Evolutionary conservation across 2,797 vertebrate genomes (phyloP), one percentile per base, ranked within the genome.

Genomic region (Cetoscarus ocellatus): DNA sequence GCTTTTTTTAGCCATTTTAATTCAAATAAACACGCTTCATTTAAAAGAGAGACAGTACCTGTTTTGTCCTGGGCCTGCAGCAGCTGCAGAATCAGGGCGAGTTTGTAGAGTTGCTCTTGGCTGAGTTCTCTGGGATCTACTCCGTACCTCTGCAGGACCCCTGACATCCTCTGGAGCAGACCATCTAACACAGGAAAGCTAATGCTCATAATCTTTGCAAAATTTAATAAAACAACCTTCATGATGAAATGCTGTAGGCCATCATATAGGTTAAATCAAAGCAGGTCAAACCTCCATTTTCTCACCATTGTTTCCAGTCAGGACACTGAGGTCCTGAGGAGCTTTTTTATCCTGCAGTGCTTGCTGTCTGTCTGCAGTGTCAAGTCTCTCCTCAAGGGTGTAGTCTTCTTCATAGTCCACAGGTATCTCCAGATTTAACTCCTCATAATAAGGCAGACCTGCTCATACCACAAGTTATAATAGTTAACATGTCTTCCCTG

Each of bases 31-130:
- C 27, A 27, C 4, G 27, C 4, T 27, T 27, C 27, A 27, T 27
- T 27, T 27, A 27, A 27, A 27, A 44, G 27, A 53, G 38, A n/a
- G 43, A 0, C 1, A 14, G 38, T 67, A 96, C 96, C 95, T 70
- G 90, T 82, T 73, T 91, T 96, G 54, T 94, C 66, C 5, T 92
- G 84, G 5, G 84, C 77, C 60, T 94, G 96, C 63, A 96, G 88
- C 67, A 97, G 87, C 83, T 95, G 95, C 57, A 98, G 90, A 15
- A 96, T 92, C 19, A 94, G 76, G 0, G 94, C 94, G 3, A 99
- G 92, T 59, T 91, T 96, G 79, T 94, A 95, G 45, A 98, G 93
- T 88, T 98, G 96, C 76, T 97, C 95, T 1, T 95, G 94, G 63
- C 92, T 97, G 85, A 98, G 91, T 55, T 97, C 95, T 3, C 90